phyloP scores from a whole-genome alignment of 2,797 vertebrate genomes.

The Acipenser oxyrinchus region DNA sequence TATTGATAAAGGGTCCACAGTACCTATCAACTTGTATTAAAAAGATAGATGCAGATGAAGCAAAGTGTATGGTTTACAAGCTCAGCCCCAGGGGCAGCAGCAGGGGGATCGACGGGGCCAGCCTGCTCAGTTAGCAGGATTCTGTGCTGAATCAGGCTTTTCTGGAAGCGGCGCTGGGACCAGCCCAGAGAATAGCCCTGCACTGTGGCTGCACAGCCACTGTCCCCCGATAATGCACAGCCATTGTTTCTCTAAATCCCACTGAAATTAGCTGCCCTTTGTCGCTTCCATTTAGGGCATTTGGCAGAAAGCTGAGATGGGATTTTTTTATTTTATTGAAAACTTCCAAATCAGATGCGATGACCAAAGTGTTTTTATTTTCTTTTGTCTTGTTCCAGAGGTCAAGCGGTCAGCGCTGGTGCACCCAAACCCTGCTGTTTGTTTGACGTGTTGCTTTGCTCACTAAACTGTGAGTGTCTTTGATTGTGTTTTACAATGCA shows the following conservation, averaged over 20 bases:
- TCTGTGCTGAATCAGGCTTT: no score
- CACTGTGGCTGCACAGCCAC: no score
- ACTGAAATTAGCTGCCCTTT: slow-evolving; percentile 60
- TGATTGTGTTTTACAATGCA: slow-evolving; percentile 12
- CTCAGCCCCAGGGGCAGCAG: no score
- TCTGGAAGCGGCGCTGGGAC: no score
- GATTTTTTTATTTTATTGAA: slow-evolving; percentile 32
- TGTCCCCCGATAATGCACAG: slow-evolving; percentile 33
- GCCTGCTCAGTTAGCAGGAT: no score
- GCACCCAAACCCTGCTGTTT: slow-evolving; percentile 17
- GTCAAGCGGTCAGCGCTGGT: not conserved
- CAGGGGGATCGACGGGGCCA: no score
- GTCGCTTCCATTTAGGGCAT: slow-evolving; percentile 53
- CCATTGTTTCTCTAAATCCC: slow-evolving; percentile 67
- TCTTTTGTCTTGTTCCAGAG: slow-evolving; percentile 19
- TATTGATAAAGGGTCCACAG: no score
- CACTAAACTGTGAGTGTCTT: slow-evolving; percentile 6
- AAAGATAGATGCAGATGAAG: no score
- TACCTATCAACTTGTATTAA: no score
- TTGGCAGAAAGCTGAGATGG: slow-evolving; percentile 64
- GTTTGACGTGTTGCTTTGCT: slow-evolving; percentile 15
- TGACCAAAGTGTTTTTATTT: slow-evolving; percentile 33
- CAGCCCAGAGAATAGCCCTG: no score
- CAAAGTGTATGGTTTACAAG: no score
- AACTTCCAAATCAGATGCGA: slow-evolving; percentile 33